Evolutionary conservation across 2,113 vertebrate genomes (phyloP), one percentile per base, ranked within the genome.

Genomic region (Centropristis striata): DNA sequence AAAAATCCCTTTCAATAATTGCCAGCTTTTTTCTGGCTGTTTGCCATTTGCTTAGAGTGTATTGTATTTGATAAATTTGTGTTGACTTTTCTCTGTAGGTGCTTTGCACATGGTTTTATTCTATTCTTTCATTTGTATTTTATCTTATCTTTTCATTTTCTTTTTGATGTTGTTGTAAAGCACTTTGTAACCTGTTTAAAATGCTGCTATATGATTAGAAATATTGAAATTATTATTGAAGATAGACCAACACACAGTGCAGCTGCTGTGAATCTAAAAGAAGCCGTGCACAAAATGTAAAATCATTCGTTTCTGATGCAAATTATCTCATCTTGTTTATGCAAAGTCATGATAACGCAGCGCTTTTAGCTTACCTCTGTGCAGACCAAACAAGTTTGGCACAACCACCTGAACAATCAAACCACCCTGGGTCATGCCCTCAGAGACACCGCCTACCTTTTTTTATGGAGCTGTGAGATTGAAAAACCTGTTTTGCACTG

Each of bases 261-360:
- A 65, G 21, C 32, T 36, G 23, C 9, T 20, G 18, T 46, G 36
- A 16, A 21, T 11, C 8, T 23, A 6, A 61, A 16, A 57, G 2
- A 42, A 16, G 8, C 6, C 5, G 1, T 18, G 27, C 28, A 27
- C 36, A 39, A 1, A 58, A 42, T 59, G 25, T 28, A 37, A 60
- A 42, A 47, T 54, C n/a, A 15, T 66, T 21, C 36, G 27, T 1
- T 21, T 49, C 4, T 23, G 1, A 50, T 36, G n/a, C 2, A 37
- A 50, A 37, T 10, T 2, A 23, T 1, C 18, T 1, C 1, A 37
- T 15, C 12, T 9, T 0, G 18, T 12, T 21, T 11, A 59, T 83
- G 61, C 80, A 83, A 65, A 70, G 60, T 81, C 81, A 82, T 39
- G 68, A 14, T 37, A 16, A 46, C 25, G 0, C 28, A 8, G 41